Conservation (phyloP, 2,797 vertebrate genomes). For the Esox lucius region DNA sequence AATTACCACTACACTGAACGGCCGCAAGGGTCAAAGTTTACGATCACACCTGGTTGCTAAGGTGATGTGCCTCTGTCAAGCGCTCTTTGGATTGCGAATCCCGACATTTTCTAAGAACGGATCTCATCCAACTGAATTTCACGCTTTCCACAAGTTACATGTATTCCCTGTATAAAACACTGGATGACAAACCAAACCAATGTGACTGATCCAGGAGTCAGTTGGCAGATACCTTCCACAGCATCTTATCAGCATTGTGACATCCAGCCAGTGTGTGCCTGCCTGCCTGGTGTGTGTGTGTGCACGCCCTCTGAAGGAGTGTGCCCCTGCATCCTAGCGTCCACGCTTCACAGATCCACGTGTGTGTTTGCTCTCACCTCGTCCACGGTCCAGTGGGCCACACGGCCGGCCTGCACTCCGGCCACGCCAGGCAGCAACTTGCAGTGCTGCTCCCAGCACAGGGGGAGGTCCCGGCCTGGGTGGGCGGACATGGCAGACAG, state of each 20-base stretch:
- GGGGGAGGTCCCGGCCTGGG: constrained; percentile 66
- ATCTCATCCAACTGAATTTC: no score
- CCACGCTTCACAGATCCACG: not conserved
- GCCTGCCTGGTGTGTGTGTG: not conserved
- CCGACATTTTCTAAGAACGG: no score
- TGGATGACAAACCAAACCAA: not conserved
- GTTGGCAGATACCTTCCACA: no score
- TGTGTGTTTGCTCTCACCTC: constrained; percentile 63
- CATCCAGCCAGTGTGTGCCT: not conserved
- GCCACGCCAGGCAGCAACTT: constrained; percentile 73
- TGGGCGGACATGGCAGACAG: constrained; percentile 70
- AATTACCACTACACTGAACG: not conserved
- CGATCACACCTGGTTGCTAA: not conserved
- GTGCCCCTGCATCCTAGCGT: not conserved
- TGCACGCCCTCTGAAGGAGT: not conserved
- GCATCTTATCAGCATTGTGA: no score
- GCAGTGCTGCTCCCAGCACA: constrained; percentile 74
- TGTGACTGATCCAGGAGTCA: no score
- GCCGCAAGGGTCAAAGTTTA: not conserved
- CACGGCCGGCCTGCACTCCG: constrained; percentile 54
- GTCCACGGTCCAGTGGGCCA: constrained; percentile 70
- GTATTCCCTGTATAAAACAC: no score
- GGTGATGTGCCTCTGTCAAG: constrained; percentile 3
- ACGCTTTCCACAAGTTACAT: not conserved
- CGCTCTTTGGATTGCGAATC: not conserved